Percentiles rank a stretch among this genome's conserved stretches.
Evolutionary conservation across 2,888 invertebrate genomes (phyloP).

Genomic region (Ethmia dodecea): DNA sequence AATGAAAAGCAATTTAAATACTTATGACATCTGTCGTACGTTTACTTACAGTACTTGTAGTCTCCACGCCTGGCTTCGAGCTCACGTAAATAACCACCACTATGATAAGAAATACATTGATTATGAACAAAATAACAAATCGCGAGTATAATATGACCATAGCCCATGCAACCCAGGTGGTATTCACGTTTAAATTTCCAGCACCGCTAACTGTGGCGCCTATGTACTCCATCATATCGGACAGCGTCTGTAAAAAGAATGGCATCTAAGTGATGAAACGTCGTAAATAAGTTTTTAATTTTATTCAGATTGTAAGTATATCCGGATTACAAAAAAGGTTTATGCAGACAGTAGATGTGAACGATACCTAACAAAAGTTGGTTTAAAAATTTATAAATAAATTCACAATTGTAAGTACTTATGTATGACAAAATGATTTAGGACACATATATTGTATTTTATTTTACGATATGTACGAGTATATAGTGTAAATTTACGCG

Average conservation of each 20-base stretch:
- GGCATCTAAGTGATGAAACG: too few relatives aligned
- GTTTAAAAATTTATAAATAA: too few relatives aligned
- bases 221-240: slow-evolving; percentile 45
- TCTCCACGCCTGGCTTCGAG: slow-evolving; percentile 21
- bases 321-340: too few relatives aligned
- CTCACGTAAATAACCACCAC: slow-evolving; percentile 42
- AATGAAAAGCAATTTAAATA: not conserved
- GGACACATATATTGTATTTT: too few relatives aligned
- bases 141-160: slow-evolving; percentile 67
- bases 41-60: slow-evolving; percentile 28
- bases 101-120: slow-evolving; percentile 58
- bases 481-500: too few relatives aligned
- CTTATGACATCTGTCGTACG: not conserved
- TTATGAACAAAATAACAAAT: slow-evolving; percentile 56
- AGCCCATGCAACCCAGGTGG: slow-evolving; percentile 50
- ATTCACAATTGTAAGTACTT: too few relatives aligned
- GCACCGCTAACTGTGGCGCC: slow-evolving; percentile 43
- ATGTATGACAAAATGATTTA: too few relatives aligned
- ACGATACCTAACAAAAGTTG: too few relatives aligned
- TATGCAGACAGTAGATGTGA: too few relatives aligned
- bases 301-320: too few relatives aligned
- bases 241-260: slow-evolving; percentile 38
- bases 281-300: too few relatives aligned
- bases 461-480: too few relatives aligned
- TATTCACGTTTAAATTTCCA: slow-evolving; percentile 35